phyloP scores from a whole-genome alignment of 2,888 invertebrate genomes.

The Drosophila birchii region DNA sequence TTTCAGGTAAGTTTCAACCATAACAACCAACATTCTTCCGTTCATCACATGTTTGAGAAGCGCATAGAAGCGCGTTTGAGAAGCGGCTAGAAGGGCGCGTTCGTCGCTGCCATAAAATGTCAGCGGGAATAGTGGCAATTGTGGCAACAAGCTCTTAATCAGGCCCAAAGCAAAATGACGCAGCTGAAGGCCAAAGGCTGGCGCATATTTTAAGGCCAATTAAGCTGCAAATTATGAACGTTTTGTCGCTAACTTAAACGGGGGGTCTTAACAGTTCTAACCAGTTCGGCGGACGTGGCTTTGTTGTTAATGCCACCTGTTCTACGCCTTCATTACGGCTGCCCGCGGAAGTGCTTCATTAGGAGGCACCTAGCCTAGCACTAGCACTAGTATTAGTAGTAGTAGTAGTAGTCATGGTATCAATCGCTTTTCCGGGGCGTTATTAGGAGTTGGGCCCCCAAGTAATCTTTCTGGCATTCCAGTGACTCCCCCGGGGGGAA shows the following conservation, averaged over 20 bases:
- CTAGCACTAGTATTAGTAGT: no score
- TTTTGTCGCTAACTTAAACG: constrained; percentile 55
- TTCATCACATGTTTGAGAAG: constrained; percentile 8
- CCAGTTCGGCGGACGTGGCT: constrained; percentile 6
- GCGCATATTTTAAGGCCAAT: constrained; percentile 67
- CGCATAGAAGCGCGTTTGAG: constrained; percentile 1
- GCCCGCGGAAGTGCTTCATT: constrained; percentile 24
- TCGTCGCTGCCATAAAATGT: constrained; percentile 12
- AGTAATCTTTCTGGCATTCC: constrained; percentile 16
- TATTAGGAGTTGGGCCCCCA: background rate
- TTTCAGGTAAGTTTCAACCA: constrained; percentile 60
- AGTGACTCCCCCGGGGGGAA: constrained; percentile 3
- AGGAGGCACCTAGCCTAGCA: background rate
- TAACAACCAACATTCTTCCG: background rate
- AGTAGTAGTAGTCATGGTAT: background rate
- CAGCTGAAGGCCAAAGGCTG: constrained; percentile 28
- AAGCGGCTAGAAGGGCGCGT: constrained; percentile 12
- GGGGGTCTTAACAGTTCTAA: constrained; percentile 34
- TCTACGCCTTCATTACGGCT: constrained; percentile 20
- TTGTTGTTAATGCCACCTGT: constrained; percentile 25
- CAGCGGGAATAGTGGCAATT: constrained; percentile 14
- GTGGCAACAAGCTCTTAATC: constrained; percentile 26
- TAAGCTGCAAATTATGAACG: constrained; percentile 71
- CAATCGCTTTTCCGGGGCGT: constrained; percentile 13
- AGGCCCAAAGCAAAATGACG: constrained; percentile 31